phyloP scores from a whole-genome alignment of 2,113 vertebrate species.

The Pygoscelis adeliae region DNA sequence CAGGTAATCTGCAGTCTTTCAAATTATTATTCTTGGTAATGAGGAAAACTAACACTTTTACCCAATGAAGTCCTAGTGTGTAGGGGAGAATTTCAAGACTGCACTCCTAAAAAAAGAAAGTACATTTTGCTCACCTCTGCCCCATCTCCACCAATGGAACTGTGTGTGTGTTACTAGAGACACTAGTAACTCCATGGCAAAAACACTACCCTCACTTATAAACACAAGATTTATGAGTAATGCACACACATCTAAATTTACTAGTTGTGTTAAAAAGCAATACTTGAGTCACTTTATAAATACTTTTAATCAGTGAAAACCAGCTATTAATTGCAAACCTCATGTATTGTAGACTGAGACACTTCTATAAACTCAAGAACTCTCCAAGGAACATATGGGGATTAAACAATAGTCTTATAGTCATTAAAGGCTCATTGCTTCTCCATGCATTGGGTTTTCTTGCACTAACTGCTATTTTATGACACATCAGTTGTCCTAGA shows the following conservation, averaged over 20 bases:
- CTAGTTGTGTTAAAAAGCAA: not conserved
- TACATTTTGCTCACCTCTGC: not conserved
- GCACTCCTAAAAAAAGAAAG: not conserved
- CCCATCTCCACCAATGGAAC: not conserved
- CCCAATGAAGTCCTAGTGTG: not conserved
- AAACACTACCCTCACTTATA: not conserved
- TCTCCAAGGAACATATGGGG: not conserved
- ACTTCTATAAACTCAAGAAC: constrained; percentile 22
- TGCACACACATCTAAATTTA: not conserved
- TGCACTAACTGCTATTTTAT: constrained; percentile 23
- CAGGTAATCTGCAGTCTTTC: not conserved
- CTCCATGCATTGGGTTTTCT: not conserved
- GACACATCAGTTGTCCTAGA: constrained; percentile 20
- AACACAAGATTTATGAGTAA: not conserved
- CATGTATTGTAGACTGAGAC: not conserved
- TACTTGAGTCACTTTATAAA: not conserved
- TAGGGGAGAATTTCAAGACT: not conserved
- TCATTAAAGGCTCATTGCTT: constrained; percentile 26
- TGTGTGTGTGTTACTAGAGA: not conserved
- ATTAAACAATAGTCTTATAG: constrained; percentile 24
- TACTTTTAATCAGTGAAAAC: not conserved
- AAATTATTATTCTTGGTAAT: not conserved
- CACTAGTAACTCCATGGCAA: not conserved
- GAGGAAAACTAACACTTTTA: not conserved
- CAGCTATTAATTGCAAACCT: constrained; percentile 31